Base-by-base conservation (phyloP, 1,140 invertebrate species). In the Aphidius gifuensis region DNA sequence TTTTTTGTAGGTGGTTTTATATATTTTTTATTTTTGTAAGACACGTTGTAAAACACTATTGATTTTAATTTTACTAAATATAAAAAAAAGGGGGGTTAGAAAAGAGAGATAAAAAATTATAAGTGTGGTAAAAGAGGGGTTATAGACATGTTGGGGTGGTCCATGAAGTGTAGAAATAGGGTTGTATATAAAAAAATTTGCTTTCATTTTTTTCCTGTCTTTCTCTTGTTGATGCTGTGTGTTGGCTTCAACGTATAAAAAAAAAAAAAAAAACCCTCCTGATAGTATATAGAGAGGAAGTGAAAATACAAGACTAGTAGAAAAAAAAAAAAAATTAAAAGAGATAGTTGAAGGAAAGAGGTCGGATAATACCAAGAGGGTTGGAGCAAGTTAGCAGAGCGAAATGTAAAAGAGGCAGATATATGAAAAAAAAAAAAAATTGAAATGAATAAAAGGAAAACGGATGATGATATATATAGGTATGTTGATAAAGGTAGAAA, bases 1-100 rank as follows among this genome's bases (percentile, higher is more conserved):
- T n/a, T n/a, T 23, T 23, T 23, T 23, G 23, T 23, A 57, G 64
- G 57, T 60, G 61, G 61, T 57, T 56, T 39, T 42, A 39, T 42
- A 42, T 56, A 49, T 56, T 64, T 62, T 66, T 23, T 23, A 2
- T 23, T 23, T 23, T 23, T 3, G 3, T 59, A 71, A 69, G 75
- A 77, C 77, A 80, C 79, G 79, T 80, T 77, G 80, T 81, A 75
- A 23, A 23, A 74, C 78, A 80, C 80, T 81, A 81, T 81, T 81
- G 80, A 80, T 81, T 81, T 81, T 81, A 81, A 81, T 81, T 81
- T 81, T 81, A 80, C 43, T 47, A 47, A 47, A 55, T 40, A n/a
- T n/a, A 16, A 55, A 59, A 2, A 32, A 59, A 40, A 58, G 60
- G 55, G 23, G 62, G 43, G 45, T 8, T 55, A 16, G 50, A 45